Evolutionary conservation across 2,113 vertebrate genomes (phyloP).

Genomic region (Callaeas wilsoni): DNA sequence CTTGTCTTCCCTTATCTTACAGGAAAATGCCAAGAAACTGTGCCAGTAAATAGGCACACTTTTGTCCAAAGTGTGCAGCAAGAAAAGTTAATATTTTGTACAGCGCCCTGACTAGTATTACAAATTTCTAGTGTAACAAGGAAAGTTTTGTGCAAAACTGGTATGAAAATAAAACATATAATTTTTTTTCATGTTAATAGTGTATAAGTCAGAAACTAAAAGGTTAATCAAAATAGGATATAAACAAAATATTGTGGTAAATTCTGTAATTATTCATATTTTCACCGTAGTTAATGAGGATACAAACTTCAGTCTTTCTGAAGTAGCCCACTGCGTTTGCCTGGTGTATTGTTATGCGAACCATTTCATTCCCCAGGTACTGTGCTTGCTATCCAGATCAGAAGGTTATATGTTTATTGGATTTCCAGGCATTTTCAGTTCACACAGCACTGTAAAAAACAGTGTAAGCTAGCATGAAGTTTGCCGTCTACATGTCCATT

Average conservation of each 20-base stretch:
- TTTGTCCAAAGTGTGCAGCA: neutral
- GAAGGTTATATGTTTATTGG: neutral
- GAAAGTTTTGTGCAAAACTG: neutral
- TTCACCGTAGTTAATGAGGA: neutral
- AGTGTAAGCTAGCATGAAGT: neutral
- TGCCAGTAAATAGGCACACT: neutral
- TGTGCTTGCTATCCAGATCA: neutral
- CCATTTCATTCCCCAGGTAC: neutral
- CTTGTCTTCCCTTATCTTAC: neutral
- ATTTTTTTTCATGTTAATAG: neutral
- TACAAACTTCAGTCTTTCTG: neutral
- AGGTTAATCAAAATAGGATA: neutral
- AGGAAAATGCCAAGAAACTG: neutral
- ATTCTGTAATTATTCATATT: neutral
- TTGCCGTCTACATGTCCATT: neutral
- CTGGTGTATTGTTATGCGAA: neutral
- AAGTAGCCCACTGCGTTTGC: neutral
- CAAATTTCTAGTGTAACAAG: neutral
- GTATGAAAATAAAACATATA: neutral
- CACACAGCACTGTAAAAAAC: neutral
- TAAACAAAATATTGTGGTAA: neutral
- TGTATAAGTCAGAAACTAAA: neutral
- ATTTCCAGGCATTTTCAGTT: neutral
- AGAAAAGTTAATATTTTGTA: neutral
- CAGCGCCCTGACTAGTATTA: neutral